phyloP scores from a whole-genome alignment of 1,140 invertebrate species.

The Tyrophagus putrescentiae region DNA sequence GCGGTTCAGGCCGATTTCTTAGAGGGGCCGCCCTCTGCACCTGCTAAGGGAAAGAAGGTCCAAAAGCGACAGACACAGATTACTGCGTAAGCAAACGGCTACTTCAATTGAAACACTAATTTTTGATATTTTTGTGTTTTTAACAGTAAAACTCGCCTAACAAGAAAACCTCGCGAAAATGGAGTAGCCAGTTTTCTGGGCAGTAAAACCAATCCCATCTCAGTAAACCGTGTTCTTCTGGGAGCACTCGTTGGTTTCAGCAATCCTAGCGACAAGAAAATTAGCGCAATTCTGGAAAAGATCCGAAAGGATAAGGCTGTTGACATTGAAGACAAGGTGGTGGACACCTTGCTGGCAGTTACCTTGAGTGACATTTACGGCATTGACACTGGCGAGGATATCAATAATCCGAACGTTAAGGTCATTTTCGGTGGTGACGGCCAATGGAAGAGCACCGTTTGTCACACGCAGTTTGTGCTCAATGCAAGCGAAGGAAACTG shows the following conservation, averaged over 20 bases:
- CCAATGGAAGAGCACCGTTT: slow-evolving; percentile 18
- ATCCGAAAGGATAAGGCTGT: background rate
- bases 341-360: slow-evolving; percentile 22
- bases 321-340: slow-evolving; percentile 8
- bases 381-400: background rate
- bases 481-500: background rate
- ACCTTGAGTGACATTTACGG: slow-evolving; percentile 5
- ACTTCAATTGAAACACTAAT: background rate
- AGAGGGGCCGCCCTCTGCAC: background rate
- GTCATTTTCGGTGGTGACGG: slow-evolving; percentile 18
- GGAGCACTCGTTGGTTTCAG: slow-evolving; percentile 18
- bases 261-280: background rate
- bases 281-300: background rate
- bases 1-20: background rate
- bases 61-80: background rate
- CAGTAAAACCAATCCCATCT: slow-evolving; percentile 6
- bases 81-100: background rate
- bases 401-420: background rate
- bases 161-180: slow-evolving; percentile 20
- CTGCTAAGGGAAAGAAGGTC: background rate
- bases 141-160: background rate
- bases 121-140: background rate
- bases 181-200: slow-evolving; percentile 21
- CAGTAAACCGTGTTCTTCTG: slow-evolving; percentile 18
- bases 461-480: slow-evolving; percentile 19